Conservation (phyloP, 2,797 vertebrate species). For the Gallirallus australis region DNA sequence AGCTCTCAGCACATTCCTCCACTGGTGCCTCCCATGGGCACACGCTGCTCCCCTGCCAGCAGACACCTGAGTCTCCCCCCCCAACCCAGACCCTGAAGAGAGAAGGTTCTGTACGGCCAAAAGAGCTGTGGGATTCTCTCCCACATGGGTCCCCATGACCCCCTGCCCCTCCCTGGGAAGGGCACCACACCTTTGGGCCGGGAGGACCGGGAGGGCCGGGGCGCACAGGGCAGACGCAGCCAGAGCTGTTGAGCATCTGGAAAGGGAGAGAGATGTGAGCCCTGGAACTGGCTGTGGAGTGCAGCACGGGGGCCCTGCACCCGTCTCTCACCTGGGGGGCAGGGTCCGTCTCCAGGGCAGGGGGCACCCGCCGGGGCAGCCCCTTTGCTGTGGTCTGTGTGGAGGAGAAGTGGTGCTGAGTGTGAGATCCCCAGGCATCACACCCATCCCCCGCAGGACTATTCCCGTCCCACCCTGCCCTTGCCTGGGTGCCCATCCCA, state of each 20-base stretch:
- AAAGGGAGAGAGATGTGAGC: neutral
- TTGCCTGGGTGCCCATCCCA: fast-evolving
- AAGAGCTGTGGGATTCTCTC: neutral
- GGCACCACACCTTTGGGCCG: constrained; percentile 42
- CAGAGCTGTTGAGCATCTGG: constrained; percentile 16
- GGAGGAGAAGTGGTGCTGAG: neutral
- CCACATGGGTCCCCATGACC: neutral
- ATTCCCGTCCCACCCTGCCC: fast-evolving
- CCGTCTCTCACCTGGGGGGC: constrained; percentile 18
- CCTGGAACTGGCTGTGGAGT: neutral
- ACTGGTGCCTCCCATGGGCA: fast-evolving
- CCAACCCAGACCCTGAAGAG: neutral
- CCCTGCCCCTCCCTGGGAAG: fast-evolving
- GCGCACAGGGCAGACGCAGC: constrained; percentile 48
- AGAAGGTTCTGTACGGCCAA: neutral
- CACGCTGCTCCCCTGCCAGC: neutral
- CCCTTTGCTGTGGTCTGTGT: neutral
- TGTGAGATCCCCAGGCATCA: fast-evolving
- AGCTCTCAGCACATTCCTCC: neutral
- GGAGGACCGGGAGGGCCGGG: constrained; percentile 40
- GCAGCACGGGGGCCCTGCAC: fast-evolving
- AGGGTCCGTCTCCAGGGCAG: fast-evolving
- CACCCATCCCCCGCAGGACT: fast-evolving
- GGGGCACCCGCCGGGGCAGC: neutral
- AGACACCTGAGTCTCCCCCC: neutral